phyloP scores from a whole-genome alignment of 2,888 invertebrate genomes.

The Leptinotarsa haldemani region DNA sequence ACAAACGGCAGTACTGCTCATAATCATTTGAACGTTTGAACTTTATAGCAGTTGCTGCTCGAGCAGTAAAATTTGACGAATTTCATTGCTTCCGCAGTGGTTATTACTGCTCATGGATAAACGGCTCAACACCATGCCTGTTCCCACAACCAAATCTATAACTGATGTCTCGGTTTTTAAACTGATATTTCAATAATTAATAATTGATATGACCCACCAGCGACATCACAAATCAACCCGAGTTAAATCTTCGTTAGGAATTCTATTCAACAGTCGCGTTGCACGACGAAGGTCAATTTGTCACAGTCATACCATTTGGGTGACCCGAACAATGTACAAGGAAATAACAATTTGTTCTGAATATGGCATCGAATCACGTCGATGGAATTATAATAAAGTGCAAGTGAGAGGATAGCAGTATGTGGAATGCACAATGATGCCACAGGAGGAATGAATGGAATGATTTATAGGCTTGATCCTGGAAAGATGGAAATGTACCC shows the following conservation, averaged over 20 bases:
- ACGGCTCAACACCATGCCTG: too few species aligned
- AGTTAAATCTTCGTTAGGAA: conserved; percentile 6
- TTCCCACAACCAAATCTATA: too few species aligned
- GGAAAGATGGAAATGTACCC: not conserved
- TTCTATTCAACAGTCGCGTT: not conserved
- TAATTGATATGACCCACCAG: not conserved
- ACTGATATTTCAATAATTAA: not conserved
- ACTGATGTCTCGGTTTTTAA: too few species aligned
- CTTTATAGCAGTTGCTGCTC: too few species aligned
- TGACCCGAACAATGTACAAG: conserved; percentile 1
- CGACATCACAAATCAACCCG: not conserved
- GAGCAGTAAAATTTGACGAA: too few species aligned
- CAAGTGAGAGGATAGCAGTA: conserved; percentile 3
- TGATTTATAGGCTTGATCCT: not conserved
- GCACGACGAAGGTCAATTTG: conserved; percentile 12
- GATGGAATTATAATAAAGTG: conserved; percentile 25
- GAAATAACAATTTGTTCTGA: conserved; percentile 11
- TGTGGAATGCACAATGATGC: not conserved
- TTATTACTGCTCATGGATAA: too few species aligned
- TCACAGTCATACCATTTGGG: conserved; percentile 11
- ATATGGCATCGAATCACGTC: conserved; percentile 23
- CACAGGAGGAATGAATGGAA: not conserved
- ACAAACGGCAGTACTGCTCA: too few species aligned
- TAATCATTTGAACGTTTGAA: too few species aligned
- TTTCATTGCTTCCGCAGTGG: too few species aligned